Conservation (phyloP, 2,888 invertebrate genomes). For the Loripinus fragilis region DNA sequence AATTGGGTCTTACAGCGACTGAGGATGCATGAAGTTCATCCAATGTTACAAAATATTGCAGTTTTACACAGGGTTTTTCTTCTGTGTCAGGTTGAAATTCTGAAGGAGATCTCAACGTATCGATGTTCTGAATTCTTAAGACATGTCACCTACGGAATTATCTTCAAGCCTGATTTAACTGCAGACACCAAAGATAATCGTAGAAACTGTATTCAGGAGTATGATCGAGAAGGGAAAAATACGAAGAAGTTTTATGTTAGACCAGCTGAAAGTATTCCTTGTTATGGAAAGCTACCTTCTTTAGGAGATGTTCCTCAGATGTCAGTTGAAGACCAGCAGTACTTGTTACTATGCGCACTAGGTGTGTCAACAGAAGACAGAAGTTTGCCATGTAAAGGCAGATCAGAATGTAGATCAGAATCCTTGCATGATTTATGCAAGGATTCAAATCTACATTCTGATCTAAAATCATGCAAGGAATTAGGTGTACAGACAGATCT, state of each 20-base stretch:
- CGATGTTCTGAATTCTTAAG: slow-evolving; percentile 72
- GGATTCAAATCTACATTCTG: no score
- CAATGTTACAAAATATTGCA: slow-evolving; percentile 86
- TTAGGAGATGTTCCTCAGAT: slow-evolving; percentile 43
- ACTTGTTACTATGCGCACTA: not conserved
- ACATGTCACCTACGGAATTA: slow-evolving; percentile 77
- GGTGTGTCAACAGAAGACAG: not conserved
- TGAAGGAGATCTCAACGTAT: slow-evolving; percentile 70
- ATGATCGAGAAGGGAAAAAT: slow-evolving; percentile 67
- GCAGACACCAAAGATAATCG: slow-evolving; percentile 7
- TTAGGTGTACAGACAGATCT: no score
- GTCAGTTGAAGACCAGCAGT: slow-evolving; percentile 24
- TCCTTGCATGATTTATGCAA: no score
- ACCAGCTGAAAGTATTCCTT: slow-evolving; percentile 32
- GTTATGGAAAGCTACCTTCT: slow-evolving; percentile 49
- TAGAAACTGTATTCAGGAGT: slow-evolving; percentile 65
- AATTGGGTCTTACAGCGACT: slow-evolving; percentile 88
- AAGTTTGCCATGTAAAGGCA: no score
- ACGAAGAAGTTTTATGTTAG: slow-evolving; percentile 62
- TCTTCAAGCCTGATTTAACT: slow-evolving; percentile 25
- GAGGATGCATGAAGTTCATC: slow-evolving; percentile 87
- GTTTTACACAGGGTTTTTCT: slow-evolving; percentile 76
- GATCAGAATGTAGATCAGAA: no score
- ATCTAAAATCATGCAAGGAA: no score
- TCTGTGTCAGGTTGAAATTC: slow-evolving; percentile 78